Conservation (phyloP, 1,140 invertebrate genomes). For the Tetramorium alpestre region DNA sequence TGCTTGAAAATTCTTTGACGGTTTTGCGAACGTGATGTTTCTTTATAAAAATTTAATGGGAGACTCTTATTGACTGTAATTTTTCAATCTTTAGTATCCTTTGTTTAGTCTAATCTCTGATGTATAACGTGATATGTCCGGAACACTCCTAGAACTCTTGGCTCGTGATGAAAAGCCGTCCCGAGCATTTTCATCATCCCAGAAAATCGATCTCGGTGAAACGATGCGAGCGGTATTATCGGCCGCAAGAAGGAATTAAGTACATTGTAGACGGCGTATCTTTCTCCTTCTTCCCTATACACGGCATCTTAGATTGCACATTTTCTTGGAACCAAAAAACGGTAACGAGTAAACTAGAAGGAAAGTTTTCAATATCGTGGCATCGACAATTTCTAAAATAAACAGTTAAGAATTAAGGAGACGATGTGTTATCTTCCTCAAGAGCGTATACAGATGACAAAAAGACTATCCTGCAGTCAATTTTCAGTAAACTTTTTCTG, state of each 20-base stretch:
- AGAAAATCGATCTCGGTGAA: slow-evolving; percentile 38
- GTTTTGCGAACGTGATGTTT: background rate
- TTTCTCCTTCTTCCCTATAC: background rate
- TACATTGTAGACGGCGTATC: slow-evolving; percentile 37
- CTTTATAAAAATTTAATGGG: background rate
- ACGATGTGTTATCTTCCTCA: background rate
- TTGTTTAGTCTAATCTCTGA: slow-evolving; percentile 25
- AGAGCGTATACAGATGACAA: background rate
- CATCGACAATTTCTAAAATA: slow-evolving; percentile 30
- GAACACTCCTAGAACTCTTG: background rate
- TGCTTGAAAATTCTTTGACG: background rate
- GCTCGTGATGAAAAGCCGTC: slow-evolving; percentile 37
- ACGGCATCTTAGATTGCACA: slow-evolving; percentile 15
- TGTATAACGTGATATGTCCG: background rate
- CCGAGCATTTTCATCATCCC: slow-evolving; percentile 36
- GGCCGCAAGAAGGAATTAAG: slow-evolving; percentile 46
- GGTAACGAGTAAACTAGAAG: slow-evolving; percentile 7
- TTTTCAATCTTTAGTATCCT: background rate
- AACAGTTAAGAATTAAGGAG: background rate
- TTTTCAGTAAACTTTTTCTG: slow-evolving; percentile 11
- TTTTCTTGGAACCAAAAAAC: slow-evolving; percentile 3
- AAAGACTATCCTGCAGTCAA: background rate
- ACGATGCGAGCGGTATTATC: slow-evolving; percentile 46
- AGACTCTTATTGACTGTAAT: background rate
- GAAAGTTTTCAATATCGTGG: slow-evolving; percentile 14